Evolutionary conservation across 1,140 invertebrate genomes (phyloP).

Genomic region (Atta colombica): DNA sequence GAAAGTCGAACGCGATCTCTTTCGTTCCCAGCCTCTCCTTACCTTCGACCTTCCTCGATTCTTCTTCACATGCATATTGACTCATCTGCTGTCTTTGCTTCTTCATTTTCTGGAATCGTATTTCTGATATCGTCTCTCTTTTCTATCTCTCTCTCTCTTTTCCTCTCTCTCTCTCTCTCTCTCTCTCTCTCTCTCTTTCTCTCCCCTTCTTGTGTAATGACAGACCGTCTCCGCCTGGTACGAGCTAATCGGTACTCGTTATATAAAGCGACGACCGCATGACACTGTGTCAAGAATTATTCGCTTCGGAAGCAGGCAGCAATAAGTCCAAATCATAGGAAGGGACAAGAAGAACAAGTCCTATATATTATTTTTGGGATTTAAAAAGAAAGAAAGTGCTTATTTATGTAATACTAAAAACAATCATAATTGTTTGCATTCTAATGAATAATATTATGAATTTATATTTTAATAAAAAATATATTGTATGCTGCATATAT

Average conservation of each 20-base stretch:
- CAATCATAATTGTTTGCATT: not conserved
- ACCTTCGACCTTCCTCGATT: constrained; percentile 40
- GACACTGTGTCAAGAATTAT: constrained; percentile 53
- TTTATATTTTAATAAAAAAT: not conserved
- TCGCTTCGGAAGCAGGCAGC: not conserved
- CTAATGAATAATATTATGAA: not conserved
- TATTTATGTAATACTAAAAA: not conserved
- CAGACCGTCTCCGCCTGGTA: constrained; percentile 74
- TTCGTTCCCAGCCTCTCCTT: constrained; percentile 49
- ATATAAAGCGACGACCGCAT: constrained; percentile 68
- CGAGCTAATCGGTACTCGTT: constrained; percentile 74
- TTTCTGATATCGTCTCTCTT: constrained; percentile 14
- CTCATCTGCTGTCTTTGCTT: constrained; percentile 26
- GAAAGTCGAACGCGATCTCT: constrained; percentile 65
- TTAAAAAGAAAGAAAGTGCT: not conserved
- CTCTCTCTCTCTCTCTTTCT: constrained; percentile 8
- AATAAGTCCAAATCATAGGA: not conserved
- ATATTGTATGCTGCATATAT: not conserved
- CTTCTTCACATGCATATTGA: not conserved
- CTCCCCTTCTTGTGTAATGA: constrained; percentile 40
- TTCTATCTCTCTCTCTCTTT: too few species aligned
- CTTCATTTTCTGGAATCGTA: constrained; percentile 51
- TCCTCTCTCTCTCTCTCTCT: constrained; percentile 11
- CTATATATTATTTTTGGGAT: not conserved
- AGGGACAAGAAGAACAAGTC: not conserved